Evolutionary conservation across 2,797 vertebrate species (phyloP).

Genomic region (Oreonectes daqikongensis): DNA sequence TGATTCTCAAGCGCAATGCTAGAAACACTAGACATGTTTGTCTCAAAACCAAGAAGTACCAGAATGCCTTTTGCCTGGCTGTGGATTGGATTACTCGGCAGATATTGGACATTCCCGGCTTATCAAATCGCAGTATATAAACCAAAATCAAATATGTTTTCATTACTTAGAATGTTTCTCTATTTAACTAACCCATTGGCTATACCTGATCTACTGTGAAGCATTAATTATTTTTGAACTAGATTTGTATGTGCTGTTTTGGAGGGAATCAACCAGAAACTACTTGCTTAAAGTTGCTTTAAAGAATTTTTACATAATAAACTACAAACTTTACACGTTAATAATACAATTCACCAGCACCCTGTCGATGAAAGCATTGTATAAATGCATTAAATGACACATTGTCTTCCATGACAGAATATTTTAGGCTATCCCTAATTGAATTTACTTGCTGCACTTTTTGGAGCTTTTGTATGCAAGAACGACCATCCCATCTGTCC

Average conservation of each 20-base stretch:
- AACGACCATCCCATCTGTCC: slow-evolving; percentile 13
- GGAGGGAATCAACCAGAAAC: no score
- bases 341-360: neutral
- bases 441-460: slow-evolving; percentile 31
- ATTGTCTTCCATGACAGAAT: slow-evolving; percentile 31
- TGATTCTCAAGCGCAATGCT: slow-evolving; percentile 36
- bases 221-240: no score
- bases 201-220: no score
- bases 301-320: neutral
- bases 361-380: neutral
- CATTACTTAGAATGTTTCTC: no score
- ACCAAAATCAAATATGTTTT: no score
- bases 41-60: slow-evolving; percentile 31
- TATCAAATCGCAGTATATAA: no score
- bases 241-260: no score
- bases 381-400: slow-evolving; percentile 9
- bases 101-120: no score
- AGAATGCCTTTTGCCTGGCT: slow-evolving; percentile 38
- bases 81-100: slow-evolving; percentile 34
- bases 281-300: neutral
- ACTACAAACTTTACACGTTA: neutral
- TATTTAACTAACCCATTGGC: no score
- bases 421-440: slow-evolving; percentile 48
- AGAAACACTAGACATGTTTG: slow-evolving; percentile 45
- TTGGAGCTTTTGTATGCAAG: slow-evolving; percentile 14